Percentiles rank a stretch among this genome's conserved stretches.
Conservation (phyloP, 2,113 vertebrate species). For the Martes martes region DNA sequence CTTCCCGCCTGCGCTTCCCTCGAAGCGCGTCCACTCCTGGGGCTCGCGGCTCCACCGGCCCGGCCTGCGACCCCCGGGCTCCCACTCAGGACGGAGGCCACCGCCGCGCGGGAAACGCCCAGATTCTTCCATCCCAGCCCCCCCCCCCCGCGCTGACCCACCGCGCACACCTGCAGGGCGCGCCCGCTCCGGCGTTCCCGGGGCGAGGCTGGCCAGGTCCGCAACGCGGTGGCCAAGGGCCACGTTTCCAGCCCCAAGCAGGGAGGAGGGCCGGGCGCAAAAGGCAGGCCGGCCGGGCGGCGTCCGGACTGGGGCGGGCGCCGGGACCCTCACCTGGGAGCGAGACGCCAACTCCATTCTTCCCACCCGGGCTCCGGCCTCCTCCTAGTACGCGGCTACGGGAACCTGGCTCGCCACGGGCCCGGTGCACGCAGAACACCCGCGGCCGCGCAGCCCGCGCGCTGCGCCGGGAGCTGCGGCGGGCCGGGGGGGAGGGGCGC, state of each 20-base stretch:
- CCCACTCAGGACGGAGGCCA: neutral
- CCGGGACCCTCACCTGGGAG: conserved; percentile 60
- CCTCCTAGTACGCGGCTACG: conserved; percentile 2
- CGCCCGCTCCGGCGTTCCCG: neutral
- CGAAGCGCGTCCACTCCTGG: neutral
- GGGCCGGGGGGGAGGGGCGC: conserved; percentile 49
- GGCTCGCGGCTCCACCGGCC: neutral
- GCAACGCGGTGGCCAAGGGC: neutral
- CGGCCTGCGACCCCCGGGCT: neutral
- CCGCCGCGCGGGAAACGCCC: neutral
- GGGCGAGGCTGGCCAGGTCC: neutral
- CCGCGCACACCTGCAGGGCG: conserved; percentile 35
- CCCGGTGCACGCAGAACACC: neutral
- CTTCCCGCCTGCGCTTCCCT: neutral
- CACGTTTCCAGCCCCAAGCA: conserved; percentile 13
- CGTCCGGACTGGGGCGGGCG: neutral
- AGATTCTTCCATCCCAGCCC: accelerated
- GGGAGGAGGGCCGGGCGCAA: neutral
- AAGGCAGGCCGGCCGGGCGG: neutral
- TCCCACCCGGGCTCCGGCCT: neutral
- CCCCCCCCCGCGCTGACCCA: neutral
- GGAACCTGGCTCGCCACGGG: neutral
- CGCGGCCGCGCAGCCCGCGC: neutral
- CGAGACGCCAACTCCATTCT: conserved; percentile 64
- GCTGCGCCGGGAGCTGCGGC: neutral